Percentiles rank a stretch among this genome's conserved stretches.
Conservation (phyloP, 2,888 invertebrate species). For the Panzeria rudis region DNA sequence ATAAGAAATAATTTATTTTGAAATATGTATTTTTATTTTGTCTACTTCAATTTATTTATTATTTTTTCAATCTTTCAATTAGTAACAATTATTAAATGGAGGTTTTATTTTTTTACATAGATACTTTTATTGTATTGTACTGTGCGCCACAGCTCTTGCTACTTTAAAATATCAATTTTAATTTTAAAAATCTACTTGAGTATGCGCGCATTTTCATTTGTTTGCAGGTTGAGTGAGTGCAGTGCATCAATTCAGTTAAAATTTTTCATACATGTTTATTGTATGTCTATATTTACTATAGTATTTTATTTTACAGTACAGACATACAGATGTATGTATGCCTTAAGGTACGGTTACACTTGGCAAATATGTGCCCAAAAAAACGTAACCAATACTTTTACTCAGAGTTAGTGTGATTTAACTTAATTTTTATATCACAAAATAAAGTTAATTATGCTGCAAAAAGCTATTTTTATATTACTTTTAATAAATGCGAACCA, state of each 20-base stretch:
- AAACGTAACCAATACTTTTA: too few relatives aligned
- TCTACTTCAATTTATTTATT: conserved; percentile 12
- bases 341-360: too few relatives aligned
- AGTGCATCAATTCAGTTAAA: conserved; percentile 45
- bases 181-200: conserved; percentile 60
- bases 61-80: conserved; percentile 59
- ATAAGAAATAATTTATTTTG: conserved; percentile 10
- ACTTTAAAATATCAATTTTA: conserved; percentile 48
- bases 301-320: not conserved
- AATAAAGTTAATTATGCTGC: too few relatives aligned
- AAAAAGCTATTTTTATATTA: too few relatives aligned
- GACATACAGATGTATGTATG: not conserved
- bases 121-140: conserved; percentile 1
- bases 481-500: too few relatives aligned
- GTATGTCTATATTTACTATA: not conserved
- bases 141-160: conserved; percentile 25
- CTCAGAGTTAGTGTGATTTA: too few relatives aligned
- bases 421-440: too few relatives aligned
- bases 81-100: conserved; percentile 60
- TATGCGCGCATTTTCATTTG: conserved; percentile 67
- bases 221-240: conserved; percentile 35
- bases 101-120: conserved; percentile 14
- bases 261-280: conserved; percentile 9
- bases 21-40: conserved; percentile 13
- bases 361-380: too few relatives aligned